Percentiles rank a stretch among this genome's conserved stretches.
phyloP scores from a whole-genome alignment of 35 echinoderm and acorn worm species.

The Patiria miniata region DNA sequence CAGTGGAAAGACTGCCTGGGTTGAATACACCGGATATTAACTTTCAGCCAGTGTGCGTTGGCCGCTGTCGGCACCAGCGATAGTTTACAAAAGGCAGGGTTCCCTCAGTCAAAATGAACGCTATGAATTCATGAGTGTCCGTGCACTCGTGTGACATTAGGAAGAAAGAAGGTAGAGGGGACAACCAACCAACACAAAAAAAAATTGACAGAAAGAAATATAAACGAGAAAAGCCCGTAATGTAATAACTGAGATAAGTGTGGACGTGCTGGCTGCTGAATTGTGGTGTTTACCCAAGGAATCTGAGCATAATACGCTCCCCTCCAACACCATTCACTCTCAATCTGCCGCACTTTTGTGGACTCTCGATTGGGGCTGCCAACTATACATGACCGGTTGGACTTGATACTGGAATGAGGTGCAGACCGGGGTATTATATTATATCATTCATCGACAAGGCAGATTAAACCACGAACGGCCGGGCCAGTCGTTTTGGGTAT shows the following conservation, averaged over 20 bases:
- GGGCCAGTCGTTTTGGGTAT: not conserved
- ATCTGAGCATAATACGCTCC: conserved; percentile 59
- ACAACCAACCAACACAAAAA: too few relatives aligned
- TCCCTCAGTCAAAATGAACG: not conserved
- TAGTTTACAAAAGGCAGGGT: conserved; percentile 11
- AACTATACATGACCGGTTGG: not conserved
- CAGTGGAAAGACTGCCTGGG: not conserved
- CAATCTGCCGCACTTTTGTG: conserved; percentile 67
- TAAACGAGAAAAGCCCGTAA: not conserved
- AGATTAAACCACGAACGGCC: not conserved
- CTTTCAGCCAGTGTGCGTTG: not conserved
- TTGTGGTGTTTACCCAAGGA: conserved; percentile 56
- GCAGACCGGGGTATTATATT: not conserved
- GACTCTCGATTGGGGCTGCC: not conserved
- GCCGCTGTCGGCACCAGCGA: not conserved
- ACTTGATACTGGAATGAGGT: not conserved
- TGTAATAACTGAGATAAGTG: conserved; percentile 39
- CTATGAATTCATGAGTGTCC: conserved; percentile 25
- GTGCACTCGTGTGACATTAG: not conserved
- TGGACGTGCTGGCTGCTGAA: conserved; percentile 26
- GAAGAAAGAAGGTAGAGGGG: not conserved
- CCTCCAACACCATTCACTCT: not conserved
- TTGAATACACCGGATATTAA: not conserved
- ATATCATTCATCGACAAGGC: not conserved
- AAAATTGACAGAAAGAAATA: not conserved